A percentile compares a stretch with the other conserved stretches of the same genome.
phyloP scores from a whole-genome alignment of 2,797 vertebrate genomes.

The Stomatorhinus walkeri region DNA sequence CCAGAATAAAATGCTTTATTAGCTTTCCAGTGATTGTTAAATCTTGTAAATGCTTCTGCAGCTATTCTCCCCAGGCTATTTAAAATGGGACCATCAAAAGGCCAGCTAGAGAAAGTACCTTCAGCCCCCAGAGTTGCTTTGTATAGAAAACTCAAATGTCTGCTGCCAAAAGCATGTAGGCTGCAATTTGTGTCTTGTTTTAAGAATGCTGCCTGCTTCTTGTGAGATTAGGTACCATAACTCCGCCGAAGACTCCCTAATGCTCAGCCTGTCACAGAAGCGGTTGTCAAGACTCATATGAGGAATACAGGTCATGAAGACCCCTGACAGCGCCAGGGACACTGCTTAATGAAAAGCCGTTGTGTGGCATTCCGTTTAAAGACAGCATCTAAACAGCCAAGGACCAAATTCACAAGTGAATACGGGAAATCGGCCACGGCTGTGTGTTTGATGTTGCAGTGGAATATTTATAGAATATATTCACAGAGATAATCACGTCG shows the following conservation, averaged over 20 bases:
- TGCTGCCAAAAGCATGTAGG: constrained; percentile 14
- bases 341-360: not conserved
- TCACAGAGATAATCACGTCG: not conserved
- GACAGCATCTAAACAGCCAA: not conserved
- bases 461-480: constrained; percentile 12
- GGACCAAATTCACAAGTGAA: not conserved
- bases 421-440: not conserved
- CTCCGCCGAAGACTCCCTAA: not conserved
- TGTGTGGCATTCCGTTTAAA: not conserved
- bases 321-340: not conserved
- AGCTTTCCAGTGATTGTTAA: not conserved
- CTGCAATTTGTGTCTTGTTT: constrained; percentile 18
- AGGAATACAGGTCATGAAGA: not conserved
- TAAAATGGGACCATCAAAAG: not conserved
- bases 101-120: constrained; percentile 7
- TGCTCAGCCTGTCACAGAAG: not conserved
- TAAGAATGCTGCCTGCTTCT: not conserved
- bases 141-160: constrained; percentile 20
- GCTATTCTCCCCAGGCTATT: not conserved
- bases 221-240: not conserved
- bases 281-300: not conserved
- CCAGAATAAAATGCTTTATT: not conserved
- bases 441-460: not conserved
- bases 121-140: constrained; percentile 12
- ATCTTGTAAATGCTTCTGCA: not conserved